Evolutionary conservation across 1,140 invertebrate genomes (phyloP), one percentile per base, ranked within the genome.

Genomic region (Bombus confusus): DNA sequence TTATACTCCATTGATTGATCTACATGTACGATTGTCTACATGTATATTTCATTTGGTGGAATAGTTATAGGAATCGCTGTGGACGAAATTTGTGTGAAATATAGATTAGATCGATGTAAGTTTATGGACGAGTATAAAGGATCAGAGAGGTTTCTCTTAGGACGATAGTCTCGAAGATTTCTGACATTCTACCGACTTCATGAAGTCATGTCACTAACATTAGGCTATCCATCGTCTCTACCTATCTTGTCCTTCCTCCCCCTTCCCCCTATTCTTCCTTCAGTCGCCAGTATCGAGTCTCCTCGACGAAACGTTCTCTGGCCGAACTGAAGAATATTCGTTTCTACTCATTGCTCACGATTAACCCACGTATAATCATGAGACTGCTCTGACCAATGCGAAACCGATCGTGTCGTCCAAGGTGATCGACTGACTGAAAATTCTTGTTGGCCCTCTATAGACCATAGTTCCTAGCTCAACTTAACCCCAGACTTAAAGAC

Each of bases 261-360:
- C 47, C 39, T 43, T 62, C 37, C 69, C n/a, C 80, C 12, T 13
- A 43, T 62, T 71, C 28, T 72, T 57, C 68, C 28, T 73, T 41
- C 68, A 34, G 28, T 81, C 52, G 68, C n/a, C 69, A 41, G n/a
- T 68, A 79, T 43, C 77, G 64, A 68, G 62, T 68, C 77, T 68
- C 62, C 52, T 77, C 75, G 75, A 77, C 43, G 31, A 75, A 59
- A 77, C 25, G 75, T 37, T 77, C 52, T 59, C 77, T 47, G 39
- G 66, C 62, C 77, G 59, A 47, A 62, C 28, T 43, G 25, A 62
- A 62, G 12, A 62, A n/a, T 25, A 81, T 62, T 81, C 37, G 25
- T 80, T 62, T 81, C 79, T 73, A 80, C 34, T 37, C 34, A 59
- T 72, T 79, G 62, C 41, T 79, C 77, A 79, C 68, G 79, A 81